These are phyloP conservation scores for Chromoteleia sp. DNA, from an alignment of 2,888 invertebrate species.

Conservation along the genomic window DNA sequence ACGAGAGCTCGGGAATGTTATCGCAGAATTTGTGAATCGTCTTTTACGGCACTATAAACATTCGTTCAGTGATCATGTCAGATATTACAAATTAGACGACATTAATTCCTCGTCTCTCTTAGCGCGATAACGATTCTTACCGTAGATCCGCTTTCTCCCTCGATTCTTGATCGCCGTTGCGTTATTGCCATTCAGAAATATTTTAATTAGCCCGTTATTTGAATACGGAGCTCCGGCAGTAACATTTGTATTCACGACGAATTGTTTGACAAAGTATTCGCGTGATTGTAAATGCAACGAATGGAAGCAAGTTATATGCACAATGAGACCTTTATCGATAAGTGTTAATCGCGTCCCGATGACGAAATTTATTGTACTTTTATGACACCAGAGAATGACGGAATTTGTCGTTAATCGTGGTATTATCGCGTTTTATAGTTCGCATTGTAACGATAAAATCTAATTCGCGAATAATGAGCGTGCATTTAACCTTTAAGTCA, in stretches of 20 bases:
- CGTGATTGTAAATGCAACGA: slow-evolving; percentile 37
- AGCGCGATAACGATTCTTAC: slow-evolving; percentile 10
- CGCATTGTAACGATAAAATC: slow-evolving; percentile 48
- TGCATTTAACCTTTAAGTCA: slow-evolving; percentile 4
- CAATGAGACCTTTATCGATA: slow-evolving; percentile 46
- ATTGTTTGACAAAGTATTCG: slow-evolving; percentile 44
- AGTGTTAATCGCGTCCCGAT: slow-evolving; percentile 59
- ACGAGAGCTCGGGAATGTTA: slow-evolving; percentile 44
- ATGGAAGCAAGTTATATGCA: slow-evolving; percentile 41
- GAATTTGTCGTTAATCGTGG: slow-evolving; percentile 43
- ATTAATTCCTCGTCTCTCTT: slow-evolving; percentile 17
- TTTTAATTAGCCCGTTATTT: slow-evolving; percentile 32
- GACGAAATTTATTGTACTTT: slow-evolving; percentile 57
- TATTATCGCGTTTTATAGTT: slow-evolving; percentile 52
- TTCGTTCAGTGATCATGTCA: slow-evolving; percentile 28
- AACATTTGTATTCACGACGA: slow-evolving; percentile 47
- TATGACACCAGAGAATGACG: slow-evolving; percentile 35
- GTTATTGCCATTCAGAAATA: slow-evolving; percentile 19
- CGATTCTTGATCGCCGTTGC: too few relatives aligned
- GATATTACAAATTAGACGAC: slow-evolving; percentile 31
- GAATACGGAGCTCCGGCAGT: slow-evolving; percentile 14
- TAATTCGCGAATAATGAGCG: too few relatives aligned
- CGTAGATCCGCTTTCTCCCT: too few relatives aligned
- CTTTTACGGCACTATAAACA: slow-evolving; percentile 51
- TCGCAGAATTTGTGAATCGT: slow-evolving; percentile 48